A percentile compares a stretch with the other conserved stretches of the same genome.
Evolutionary conservation across 2,113 vertebrate genomes (phyloP).

Genomic region (Callopanchax toddi): DNA sequence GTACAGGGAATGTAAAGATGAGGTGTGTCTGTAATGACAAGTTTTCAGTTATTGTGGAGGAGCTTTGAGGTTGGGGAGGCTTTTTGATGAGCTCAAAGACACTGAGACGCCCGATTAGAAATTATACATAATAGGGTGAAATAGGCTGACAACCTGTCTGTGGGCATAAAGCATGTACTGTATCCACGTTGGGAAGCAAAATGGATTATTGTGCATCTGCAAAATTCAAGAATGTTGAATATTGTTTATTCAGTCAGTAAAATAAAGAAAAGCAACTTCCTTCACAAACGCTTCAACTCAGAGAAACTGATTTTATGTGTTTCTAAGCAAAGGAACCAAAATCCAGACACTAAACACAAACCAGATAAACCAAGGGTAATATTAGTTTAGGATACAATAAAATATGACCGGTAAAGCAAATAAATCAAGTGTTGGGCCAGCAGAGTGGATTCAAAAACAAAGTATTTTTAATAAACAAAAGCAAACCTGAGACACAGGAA

Average conservation of each 20-base stretch:
- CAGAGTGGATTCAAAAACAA: too few species aligned
- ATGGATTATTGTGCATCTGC: neutral
- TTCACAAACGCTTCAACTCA: too few species aligned
- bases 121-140: slow-evolving; percentile 1
- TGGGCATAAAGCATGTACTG: slow-evolving; percentile 18
- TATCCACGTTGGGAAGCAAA: neutral
- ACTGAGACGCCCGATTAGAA: slow-evolving; percentile 9
- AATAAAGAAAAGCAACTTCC: neutral
- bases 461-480: too few species aligned
- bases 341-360: too few species aligned
- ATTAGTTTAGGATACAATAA: too few species aligned
- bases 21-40: slow-evolving; percentile 22
- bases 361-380: too few species aligned
- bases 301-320: too few species aligned
- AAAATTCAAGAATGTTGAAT: neutral
- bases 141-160: slow-evolving; percentile 8
- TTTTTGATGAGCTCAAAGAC: slow-evolving; percentile 30
- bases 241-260: neutral
- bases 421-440: neutral
- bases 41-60: slow-evolving; percentile 20
- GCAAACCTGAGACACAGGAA: too few species aligned
- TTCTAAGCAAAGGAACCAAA: too few species aligned
- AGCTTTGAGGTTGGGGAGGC: slow-evolving; percentile 24
- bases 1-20: slow-evolving; percentile 16
- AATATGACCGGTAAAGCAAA: neutral